Evolutionary conservation across 2,888 invertebrate genomes (phyloP).

Genomic region (Sphinx pinastri): DNA sequence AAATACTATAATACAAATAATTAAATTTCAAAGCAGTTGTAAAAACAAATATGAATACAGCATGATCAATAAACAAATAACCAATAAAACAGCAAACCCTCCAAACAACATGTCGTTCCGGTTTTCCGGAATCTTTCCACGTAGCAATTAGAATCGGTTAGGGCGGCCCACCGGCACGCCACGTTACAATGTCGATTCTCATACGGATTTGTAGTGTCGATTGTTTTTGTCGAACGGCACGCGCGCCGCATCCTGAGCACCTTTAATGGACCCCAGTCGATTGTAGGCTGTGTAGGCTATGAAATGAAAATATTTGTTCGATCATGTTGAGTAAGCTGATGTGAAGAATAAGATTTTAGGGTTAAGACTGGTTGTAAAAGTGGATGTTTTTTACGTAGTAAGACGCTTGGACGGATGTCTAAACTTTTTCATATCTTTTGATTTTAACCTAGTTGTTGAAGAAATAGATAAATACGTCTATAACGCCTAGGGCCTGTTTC

Average conservation of each 20-base stretch:
- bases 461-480: too few relatives aligned
- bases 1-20: too few relatives aligned
- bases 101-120: constrained; percentile 13
- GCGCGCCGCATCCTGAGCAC: constrained; percentile 56
- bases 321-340: neutral
- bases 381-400: too few relatives aligned
- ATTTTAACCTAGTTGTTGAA: too few relatives aligned
- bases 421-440: too few relatives aligned
- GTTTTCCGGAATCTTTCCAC: constrained; percentile 59
- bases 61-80: neutral
- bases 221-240: constrained; percentile 36
- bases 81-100: neutral
- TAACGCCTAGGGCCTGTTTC: too few relatives aligned
- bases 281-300: neutral
- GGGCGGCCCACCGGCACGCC: constrained; percentile 27
- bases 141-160: constrained; percentile 75
- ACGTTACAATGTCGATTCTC: constrained; percentile 16
- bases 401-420: too few relatives aligned
- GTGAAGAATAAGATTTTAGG: too few relatives aligned
- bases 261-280: constrained; percentile 39
- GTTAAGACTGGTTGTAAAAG: too few relatives aligned
- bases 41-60: neutral
- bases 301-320: neutral
- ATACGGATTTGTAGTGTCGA: constrained; percentile 24
- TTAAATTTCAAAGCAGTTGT: too few relatives aligned